Evolutionary conservation across 2,113 vertebrate genomes (phyloP), one percentile per base, ranked within the genome.

Genomic region (Marmota flaviventris): DNA sequence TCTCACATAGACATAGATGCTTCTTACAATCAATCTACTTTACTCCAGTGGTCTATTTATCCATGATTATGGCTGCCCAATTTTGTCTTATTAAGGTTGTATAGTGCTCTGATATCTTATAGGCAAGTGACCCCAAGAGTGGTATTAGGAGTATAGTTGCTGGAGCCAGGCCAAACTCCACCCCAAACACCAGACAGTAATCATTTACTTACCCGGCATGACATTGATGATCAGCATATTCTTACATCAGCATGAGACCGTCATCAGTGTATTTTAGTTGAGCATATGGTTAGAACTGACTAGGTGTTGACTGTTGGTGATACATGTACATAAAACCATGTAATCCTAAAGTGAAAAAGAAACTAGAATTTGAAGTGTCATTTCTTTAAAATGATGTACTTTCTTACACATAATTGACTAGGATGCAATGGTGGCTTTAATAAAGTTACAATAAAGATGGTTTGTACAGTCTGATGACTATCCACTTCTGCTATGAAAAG

Each of bases 301-400:
- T 75, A 13, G 12, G 6, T 73, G 32, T 67, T 73, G 81, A 83
- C 34, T 93, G 69, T 89, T 42, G 85, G 73, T 78, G 53, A 87
- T 0, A 61, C 18, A 79, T 37, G 4, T 45, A 0, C 72, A 61
- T 42, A 85, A 72, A 96, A 58, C 17, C 39, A 87, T 56, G 4
- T 61, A 76, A 53, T 89, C n/a, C 56, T 95, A 51, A 90, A 61
- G 20, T 17, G 93, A 95, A 58, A 96, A 86, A n/a, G 61, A 85
- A 63, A 63, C 1, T 48, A 20, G 2, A 18, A 65, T 89, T 87
- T 48, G 72, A 87, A 76, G 39, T 1, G 32, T 4, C 4, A 20
- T 90, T 90, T 32, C 75, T 39, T 53, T 86, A 77, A 93, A 92
- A 78, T 56, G 24, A 58, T 39, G 67, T 56, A 48, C 24, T 84